These are phyloP conservation scores for Cephus cinctus DNA, from an alignment of 1,140 invertebrate species.

Conservation along the genomic window DNA sequence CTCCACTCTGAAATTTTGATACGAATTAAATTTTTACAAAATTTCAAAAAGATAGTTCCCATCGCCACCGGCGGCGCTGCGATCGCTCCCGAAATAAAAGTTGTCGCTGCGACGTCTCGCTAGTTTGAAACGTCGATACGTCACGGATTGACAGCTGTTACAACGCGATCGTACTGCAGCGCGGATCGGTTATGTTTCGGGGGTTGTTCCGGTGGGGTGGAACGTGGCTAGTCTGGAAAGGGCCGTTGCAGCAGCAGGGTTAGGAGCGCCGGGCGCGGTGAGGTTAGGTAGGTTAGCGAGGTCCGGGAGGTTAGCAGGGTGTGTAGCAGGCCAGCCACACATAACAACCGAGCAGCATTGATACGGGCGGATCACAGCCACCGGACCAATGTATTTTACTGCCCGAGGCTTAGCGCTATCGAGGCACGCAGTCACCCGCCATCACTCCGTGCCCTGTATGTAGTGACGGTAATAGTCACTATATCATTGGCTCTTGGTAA, in stretches of 20 bases:
- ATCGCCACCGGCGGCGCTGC: no score
- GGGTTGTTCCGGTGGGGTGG: constrained; percentile 14
- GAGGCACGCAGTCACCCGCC: constrained; percentile 56
- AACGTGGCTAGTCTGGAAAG: background rate
- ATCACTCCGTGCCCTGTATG: constrained; percentile 54
- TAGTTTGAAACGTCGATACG: constrained; percentile 37
- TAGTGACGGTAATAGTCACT: constrained; percentile 58
- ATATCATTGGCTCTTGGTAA: constrained; percentile 59
- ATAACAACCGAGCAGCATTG: constrained; percentile 53
- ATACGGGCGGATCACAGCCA: constrained; percentile 55
- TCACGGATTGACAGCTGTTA: constrained; percentile 35
- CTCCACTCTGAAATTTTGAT: background rate
- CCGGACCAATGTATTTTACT: constrained; percentile 56
- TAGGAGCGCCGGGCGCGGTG: background rate
- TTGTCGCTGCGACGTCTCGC: constrained; percentile 8
- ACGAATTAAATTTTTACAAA: no score
- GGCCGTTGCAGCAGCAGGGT: background rate
- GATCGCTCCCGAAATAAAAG: constrained; percentile 2
- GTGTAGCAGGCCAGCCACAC: constrained; percentile 26
- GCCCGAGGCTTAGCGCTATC: constrained; percentile 56
- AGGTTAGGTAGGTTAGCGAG: constrained; percentile 5
- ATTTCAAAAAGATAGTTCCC: no score
- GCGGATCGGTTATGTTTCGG: constrained; percentile 17
- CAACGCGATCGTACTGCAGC: constrained; percentile 34
- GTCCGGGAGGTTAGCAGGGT: constrained; percentile 15